Evolutionary conservation across 2,113 vertebrate genomes (phyloP).

Genomic region (Orthochromis malagaraziensis): DNA sequence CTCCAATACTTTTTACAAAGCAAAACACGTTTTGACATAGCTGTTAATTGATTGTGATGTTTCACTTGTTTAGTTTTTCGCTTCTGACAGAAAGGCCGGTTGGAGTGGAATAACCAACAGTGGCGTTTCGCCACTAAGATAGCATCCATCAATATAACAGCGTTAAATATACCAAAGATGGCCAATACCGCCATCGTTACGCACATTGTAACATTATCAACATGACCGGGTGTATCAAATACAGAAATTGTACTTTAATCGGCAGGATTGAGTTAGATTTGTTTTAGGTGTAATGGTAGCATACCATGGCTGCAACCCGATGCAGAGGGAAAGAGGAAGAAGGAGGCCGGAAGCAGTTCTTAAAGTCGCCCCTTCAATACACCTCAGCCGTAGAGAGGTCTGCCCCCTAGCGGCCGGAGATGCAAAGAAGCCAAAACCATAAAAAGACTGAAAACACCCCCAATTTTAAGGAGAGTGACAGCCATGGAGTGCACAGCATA

Average conservation of each 20-base stretch:
- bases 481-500: not conserved
- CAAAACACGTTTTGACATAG: fast-evolving
- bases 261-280: slow-evolving; percentile 52
- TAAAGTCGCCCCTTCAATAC: not conserved
- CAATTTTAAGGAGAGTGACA: not conserved
- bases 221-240: fast-evolving
- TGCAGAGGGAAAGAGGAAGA: slow-evolving; percentile 65
- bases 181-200: not conserved
- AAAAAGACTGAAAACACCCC: fast-evolving
- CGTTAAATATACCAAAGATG: fast-evolving
- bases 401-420: slow-evolving; percentile 28
- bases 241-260: not conserved
- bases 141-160: not conserved
- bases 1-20: fast-evolving
- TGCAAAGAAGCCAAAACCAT: not conserved
- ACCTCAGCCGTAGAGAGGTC: not conserved
- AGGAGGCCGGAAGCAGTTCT: slow-evolving; percentile 25
- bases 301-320: slow-evolving; percentile 66
- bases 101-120: fast-evolving
- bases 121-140: not conserved
- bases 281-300: not conserved
- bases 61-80: not conserved
- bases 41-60: not conserved
- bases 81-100: not conserved
- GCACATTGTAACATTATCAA: not conserved